Evolutionary conservation across 2,113 vertebrate species (phyloP).

Genomic region (Ranitomeya imitator): DNA sequence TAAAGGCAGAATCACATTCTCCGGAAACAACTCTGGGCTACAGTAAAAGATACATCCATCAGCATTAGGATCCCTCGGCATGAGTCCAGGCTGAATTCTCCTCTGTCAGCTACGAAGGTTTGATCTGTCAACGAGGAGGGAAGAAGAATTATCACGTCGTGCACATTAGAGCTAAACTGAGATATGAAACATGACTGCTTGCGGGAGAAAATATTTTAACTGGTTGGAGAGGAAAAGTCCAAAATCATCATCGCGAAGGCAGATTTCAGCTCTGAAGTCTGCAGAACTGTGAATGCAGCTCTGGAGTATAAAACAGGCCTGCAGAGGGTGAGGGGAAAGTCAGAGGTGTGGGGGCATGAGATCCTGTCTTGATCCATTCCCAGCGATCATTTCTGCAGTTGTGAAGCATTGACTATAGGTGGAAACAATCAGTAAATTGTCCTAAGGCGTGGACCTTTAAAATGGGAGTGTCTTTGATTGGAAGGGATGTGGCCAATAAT

Average conservation of each 20-base stretch:
- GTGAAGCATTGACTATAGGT: too few species aligned
- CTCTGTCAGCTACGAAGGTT: conserved; percentile 58
- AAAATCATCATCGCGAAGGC: neutral
- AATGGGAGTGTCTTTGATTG: neutral
- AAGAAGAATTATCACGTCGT: conserved; percentile 52
- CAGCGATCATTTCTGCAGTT: too few species aligned
- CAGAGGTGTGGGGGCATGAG: too few species aligned
- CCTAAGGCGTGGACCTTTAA: neutral
- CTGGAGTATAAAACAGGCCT: too few species aligned
- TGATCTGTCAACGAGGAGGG: conserved; percentile 65
- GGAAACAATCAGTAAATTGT: too few species aligned
- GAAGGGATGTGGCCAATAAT: neutral
- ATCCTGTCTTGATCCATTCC: too few species aligned
- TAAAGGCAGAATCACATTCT: too few species aligned
- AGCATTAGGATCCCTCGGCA: conserved; percentile 73
- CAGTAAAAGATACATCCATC: conserved; percentile 77
- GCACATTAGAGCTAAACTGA: neutral
- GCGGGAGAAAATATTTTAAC: neutral
- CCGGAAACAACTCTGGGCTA: neutral
- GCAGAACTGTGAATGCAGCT: too few species aligned
- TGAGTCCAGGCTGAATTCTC: conserved; percentile 71
- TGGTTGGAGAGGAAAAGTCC: neutral
- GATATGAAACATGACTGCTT: neutral
- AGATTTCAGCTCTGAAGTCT: too few species aligned
- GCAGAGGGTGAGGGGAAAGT: too few species aligned